Base-by-base conservation (phyloP, 2,113 vertebrate genomes). In the Indri indri region DNA sequence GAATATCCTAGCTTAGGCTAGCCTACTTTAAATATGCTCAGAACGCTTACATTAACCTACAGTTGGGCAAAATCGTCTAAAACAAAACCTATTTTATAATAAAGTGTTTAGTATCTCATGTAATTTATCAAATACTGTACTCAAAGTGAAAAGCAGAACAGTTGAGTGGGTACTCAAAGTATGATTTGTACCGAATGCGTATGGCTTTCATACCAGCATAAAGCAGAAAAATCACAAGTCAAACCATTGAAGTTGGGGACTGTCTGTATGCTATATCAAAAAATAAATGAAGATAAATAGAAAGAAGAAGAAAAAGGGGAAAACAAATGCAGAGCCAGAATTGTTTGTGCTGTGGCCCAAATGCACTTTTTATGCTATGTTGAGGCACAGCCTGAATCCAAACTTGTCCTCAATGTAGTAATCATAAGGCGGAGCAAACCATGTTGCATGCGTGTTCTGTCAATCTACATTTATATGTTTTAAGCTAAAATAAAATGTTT, bases 401-500 rank as follows among this genome's bases (percentile, higher is more conserved):
- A 37, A 57, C 30, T 8, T 45, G n/a, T n/a, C 34, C 32, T 18
- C 1, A 17, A 2, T 13, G 6, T 0, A 8, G 40, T 80, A n/a
- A n/a, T 57, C 5, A 3, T 63, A 17, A 25, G 6, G 1, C 25
- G 5, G 22, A 23, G 16, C 25, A n/a, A 66, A 25, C 52, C 32
- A 10, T n/a, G 6, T 4, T 54, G 1, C 47, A 6, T 32, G 73
- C 80, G 30, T 27, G 14, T 80, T 87, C 54, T 94, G 22, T 86
- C 89, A 66, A 91, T 73, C n/a, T 66, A 8, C 30, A 57, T 42
- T 54, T 37, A 25, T 79, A 10, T 83, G 27, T 79, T 65, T 92
- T 74, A 74, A 87, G 52, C 45, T 71, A 30, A 84, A 83, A 57
- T 83, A 92, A 93, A 90, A 65, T 74, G 30, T 73, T 90, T 83